Percentiles rank a stretch among this genome's conserved stretches.
Conservation (phyloP, 2,888 invertebrate genomes). For the Plebejus melissa region DNA sequence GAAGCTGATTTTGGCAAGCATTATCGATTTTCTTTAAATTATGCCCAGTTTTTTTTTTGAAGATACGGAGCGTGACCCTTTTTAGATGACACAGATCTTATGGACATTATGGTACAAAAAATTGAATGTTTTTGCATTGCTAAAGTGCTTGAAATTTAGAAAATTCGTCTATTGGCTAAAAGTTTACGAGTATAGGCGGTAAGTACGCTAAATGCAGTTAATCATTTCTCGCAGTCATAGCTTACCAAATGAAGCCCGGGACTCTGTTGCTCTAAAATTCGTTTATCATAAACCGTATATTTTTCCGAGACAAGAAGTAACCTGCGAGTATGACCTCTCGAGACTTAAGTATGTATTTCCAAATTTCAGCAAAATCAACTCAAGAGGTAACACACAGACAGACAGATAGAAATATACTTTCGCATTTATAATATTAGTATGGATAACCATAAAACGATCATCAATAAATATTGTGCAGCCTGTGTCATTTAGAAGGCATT, state of each 20-base stretch:
- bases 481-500: neutral
- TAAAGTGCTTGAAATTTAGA: neutral
- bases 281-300: too few species aligned
- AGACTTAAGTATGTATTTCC: too few species aligned
- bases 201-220: neutral
- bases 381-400: too few species aligned
- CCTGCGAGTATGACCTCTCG: too few species aligned
- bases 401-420: too few species aligned
- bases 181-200: neutral
- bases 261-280: too few species aligned
- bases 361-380: too few species aligned
- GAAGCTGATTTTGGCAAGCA: slow-evolving; percentile 30
- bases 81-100: too few species aligned
- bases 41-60: neutral
- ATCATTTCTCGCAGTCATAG: neutral
- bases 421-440: too few species aligned
- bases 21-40: slow-evolving; percentile 34
- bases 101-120: neutral
- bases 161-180: neutral
- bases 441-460: neutral
- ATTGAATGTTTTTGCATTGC: neutral
- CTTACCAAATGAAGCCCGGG: too few species aligned
- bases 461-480: neutral
- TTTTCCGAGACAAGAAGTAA: too few species aligned
- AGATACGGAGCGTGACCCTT: neutral